These are phyloP conservation scores for Prochilodus magdalenae DNA, from an alignment of 2,113 vertebrate genomes.

Conservation along the genomic window DNA sequence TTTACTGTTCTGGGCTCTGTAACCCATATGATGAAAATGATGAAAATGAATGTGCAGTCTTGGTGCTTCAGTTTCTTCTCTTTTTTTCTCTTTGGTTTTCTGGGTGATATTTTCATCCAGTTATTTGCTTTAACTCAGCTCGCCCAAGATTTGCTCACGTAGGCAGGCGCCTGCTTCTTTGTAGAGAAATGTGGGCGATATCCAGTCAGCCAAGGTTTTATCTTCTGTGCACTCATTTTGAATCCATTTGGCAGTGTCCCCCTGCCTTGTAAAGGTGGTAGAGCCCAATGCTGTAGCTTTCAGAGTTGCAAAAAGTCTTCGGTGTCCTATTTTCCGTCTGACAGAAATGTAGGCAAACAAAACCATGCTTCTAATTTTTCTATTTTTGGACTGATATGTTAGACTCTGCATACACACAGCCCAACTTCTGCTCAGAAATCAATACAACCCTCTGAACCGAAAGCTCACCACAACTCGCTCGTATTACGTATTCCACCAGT, in stretches of 20 bases:
- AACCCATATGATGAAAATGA: background rate
- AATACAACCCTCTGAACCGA: background rate
- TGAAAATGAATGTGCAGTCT: background rate
- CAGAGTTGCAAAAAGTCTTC: background rate
- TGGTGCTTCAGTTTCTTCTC: background rate
- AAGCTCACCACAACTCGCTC: background rate
- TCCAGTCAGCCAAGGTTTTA: background rate
- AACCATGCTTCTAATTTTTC: background rate
- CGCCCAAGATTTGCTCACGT: background rate
- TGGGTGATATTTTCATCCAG: background rate
- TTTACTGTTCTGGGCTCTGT: background rate
- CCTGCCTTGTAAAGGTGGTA: background rate
- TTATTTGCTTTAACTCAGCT: background rate
- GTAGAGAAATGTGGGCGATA: background rate
- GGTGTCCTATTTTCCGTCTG: background rate
- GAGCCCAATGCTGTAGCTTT: background rate
- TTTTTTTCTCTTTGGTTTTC: background rate
- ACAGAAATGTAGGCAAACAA: background rate
- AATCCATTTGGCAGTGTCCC: background rate
- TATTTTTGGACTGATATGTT: slow-evolving; percentile 6
- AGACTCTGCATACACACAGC: background rate
- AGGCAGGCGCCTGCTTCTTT: background rate
- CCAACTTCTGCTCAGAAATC: background rate
- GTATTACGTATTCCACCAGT: background rate
- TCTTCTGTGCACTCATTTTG: background rate